These are phyloP conservation scores for Sesamia inferens DNA, from an alignment of 2,888 invertebrate species.

Conservation along the genomic window DNA sequence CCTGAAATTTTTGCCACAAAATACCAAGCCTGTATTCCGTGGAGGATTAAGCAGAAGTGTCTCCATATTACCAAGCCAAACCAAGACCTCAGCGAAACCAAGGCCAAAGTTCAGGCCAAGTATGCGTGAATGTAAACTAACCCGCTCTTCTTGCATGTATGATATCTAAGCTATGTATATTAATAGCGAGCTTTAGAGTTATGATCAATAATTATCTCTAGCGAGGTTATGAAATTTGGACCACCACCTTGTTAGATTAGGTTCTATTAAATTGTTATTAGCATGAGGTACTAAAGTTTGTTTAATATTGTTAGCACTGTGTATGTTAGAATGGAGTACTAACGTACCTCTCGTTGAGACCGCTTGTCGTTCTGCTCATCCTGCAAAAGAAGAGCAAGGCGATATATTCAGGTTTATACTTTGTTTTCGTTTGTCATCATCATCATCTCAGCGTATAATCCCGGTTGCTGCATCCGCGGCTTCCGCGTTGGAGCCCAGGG, in stretches of 20 bases:
- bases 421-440: slow-evolving; percentile 13
- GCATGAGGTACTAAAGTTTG: slow-evolving; percentile 41
- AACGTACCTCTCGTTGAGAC: slow-evolving; percentile 64
- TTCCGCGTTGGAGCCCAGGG: no score
- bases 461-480: no score
- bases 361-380: slow-evolving; percentile 62
- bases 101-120: not conserved
- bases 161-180: not conserved
- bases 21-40: no score
- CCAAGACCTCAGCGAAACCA: no score
- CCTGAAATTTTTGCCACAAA: no score
- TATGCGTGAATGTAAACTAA: not conserved
- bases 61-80: not conserved
- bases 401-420: slow-evolving; percentile 42
- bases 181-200: slow-evolving; percentile 25
- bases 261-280: slow-evolving; percentile 53
- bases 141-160: slow-evolving; percentile 7
- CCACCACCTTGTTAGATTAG: not conserved
- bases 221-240: slow-evolving; percentile 18
- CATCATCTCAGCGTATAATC: no score
- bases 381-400: slow-evolving; percentile 62
- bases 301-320: slow-evolving; percentile 46
- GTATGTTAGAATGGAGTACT: slow-evolving; percentile 58
- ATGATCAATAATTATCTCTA: slow-evolving; percentile 30
- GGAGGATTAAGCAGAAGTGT: not conserved